Conservation (phyloP, 1,140 invertebrate species). For the Drosophila azteca region DNA sequence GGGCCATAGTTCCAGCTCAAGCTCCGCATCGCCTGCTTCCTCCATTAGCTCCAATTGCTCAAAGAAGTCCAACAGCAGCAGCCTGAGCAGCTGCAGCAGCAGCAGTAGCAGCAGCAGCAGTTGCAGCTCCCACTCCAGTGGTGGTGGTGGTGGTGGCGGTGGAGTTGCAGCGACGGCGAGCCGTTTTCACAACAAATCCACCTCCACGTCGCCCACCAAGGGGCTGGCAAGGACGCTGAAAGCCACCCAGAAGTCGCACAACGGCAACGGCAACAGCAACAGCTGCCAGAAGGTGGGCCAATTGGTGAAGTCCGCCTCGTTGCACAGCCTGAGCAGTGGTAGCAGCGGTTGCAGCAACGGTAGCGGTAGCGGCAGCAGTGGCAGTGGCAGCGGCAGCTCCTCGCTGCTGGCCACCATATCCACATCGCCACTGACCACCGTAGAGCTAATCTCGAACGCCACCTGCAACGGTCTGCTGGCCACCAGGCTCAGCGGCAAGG, state of each 20-base stretch:
- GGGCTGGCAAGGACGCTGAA: conserved; percentile 61
- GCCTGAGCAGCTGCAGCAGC: conserved; percentile 26
- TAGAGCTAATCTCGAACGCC: conserved; percentile 75
- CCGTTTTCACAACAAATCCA: conserved; percentile 66
- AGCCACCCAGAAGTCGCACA: conserved; percentile 67
- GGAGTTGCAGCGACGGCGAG: conserved; percentile 53
- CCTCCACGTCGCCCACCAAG: conserved; percentile 63
- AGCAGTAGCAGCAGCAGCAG: conserved; percentile 18
- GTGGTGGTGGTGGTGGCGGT: conserved; percentile 18
- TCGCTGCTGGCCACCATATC: conserved; percentile 82
- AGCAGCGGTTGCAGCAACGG: conserved; percentile 51
- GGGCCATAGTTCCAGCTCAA: conserved; percentile 62
- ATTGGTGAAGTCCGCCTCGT: conserved; percentile 73
- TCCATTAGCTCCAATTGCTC: conserved; percentile 77
- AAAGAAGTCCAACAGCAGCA: conserved; percentile 71
- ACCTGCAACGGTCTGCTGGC: conserved; percentile 76
- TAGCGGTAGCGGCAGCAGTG: conserved; percentile 44
- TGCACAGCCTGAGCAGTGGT: conserved; percentile 74
- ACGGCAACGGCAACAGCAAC: conserved; percentile 18
- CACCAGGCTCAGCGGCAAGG: conserved; percentile 73
- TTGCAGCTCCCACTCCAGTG: conserved; percentile 30
- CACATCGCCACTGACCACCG: conserved; percentile 73
- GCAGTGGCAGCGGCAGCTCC: conserved; percentile 57
- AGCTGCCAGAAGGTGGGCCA: conserved; percentile 59
- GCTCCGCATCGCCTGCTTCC: conserved; percentile 76